phyloP scores from a whole-genome alignment of 2,797 vertebrate species.

The Sebastes kiyomatsui region DNA sequence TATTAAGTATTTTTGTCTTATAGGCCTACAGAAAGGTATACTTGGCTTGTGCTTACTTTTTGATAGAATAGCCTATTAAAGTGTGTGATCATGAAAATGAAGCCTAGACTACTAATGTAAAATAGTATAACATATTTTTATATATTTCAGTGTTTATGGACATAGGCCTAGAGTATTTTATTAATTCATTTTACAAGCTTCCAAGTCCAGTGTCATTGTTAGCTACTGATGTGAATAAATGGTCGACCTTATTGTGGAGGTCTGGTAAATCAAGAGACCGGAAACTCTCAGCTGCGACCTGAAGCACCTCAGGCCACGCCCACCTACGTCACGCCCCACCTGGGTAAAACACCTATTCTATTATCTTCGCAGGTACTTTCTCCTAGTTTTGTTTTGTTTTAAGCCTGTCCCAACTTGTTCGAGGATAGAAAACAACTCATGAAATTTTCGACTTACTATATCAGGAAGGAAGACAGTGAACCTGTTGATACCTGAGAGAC shows the following conservation, averaged over 20 bases:
- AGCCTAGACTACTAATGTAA: neutral
- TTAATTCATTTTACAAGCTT: neutral
- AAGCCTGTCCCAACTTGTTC: neutral
- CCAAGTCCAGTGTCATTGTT: neutral
- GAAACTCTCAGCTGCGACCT: neutral
- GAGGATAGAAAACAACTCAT: fast-evolving
- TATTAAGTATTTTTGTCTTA: too few relatives aligned
- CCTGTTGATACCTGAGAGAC: neutral
- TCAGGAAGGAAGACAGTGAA: neutral
- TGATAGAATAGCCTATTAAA: too few relatives aligned
- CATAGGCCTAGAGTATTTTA: neutral
- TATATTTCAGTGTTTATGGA: neutral
- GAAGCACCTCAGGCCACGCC: fast-evolving
- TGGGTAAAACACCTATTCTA: too few relatives aligned
- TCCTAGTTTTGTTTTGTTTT: too few relatives aligned
- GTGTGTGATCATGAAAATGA: fast-evolving
- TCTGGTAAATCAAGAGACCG: fast-evolving
- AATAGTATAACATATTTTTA: neutral
- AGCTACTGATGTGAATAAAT: neutral
- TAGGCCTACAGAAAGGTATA: too few relatives aligned
- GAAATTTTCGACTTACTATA: too few relatives aligned
- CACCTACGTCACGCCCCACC: too few relatives aligned
- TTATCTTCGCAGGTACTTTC: neutral
- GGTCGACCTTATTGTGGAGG: neutral
- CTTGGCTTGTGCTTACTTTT: too few relatives aligned